Evolutionary conservation across 2,888 invertebrate genomes (phyloP), one percentile per base, ranked within the genome.

Genomic region (Leptopilina drosophilae): DNA sequence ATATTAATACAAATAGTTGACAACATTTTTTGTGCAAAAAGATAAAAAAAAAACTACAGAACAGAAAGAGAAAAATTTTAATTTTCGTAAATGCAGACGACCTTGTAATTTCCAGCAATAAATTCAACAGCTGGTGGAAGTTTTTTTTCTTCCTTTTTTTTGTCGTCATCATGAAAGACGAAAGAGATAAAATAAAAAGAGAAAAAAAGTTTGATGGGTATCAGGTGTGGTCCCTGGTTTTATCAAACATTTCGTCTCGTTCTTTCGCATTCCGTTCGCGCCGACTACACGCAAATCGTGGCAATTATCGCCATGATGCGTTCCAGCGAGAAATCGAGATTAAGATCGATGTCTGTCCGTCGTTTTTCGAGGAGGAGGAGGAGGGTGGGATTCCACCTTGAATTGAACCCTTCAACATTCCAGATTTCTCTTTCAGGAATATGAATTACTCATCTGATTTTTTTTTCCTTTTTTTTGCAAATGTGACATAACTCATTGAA

Each of bases 261-360:
- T 49, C 80, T 78, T 80, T 81, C 81, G 79, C 78, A 81, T 80
- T 79, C 78, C 82, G 80, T 79, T 80, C 78, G 80, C 80, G 78
- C 78, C 73, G 80, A 78, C 78, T 78, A 76, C 80, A 80, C 82
- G 81, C 82, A 82, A 82, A 82, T 82, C 81, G 78, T 73, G 59
- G 80, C 81, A 81, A 81, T 82, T 81, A 81, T 76, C 49, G 66
- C 46, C 33, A 33, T 33, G 33, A 33, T 33, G 33, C 33, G 33
- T 33, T 33, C 65, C 12, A 53, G 77, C 49, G 49, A 49, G 67
- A 53, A 14, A 69, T 69, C 49, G 11, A 49, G 67, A 69, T 69
- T 69, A 69, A 69, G 67, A 69, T 69, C 67, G 67, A 69, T 69
- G 49, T 69, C 49, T 69, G 67, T 33, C 46, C 49, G 67, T 69